Base-by-base conservation (phyloP, 92 coral and sea anemone species). In the Metridium senile region DNA sequence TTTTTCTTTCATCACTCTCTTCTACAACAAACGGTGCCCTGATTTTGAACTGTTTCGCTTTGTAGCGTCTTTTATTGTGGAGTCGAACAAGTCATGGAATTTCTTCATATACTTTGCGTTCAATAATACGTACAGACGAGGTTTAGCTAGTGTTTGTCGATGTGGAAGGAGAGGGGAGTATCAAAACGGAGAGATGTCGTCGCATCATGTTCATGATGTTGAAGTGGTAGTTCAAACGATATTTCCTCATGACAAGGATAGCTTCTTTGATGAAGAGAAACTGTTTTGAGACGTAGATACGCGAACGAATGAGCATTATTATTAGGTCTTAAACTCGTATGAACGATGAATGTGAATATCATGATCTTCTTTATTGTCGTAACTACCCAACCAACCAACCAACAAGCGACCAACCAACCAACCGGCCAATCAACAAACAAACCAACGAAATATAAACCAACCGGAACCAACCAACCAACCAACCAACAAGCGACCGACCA, bases 41-140 rank as follows among this genome's bases (percentile, higher is more conserved):
- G 45, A 32, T 1, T 33, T 13, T 10, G 78, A 57, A n/a, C 68
- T 73, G 8, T 57, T 73, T 58, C 78, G 78, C 20, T 73, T 73
- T 20, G 34, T 73, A 18, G 78, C 78, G 9, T 73, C 78, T 11
- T 73, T 73, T 19, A 58, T 73, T 26, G 78, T 73, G 17, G 78
- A 73, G 67, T 73, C 78, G 3, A 73, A 73, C 35, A 73, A 73
- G 33, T 58, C 78, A 22, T 73, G 78, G 78, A 73, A 73, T 26
- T 73, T 73, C 52, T 73, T 73, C 25, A 58, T 73, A 28, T 73
- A 73, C 33, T 73, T 73, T 4, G 66, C 53, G 9, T 73, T 73
- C 67, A 73, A 73, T 47, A 58, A 73, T 39, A 73, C 78, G 0
- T 73, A 73, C 32, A 34, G 78, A 73, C 32, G 68, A 18, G 57